Conservation (phyloP, 2,888 invertebrate genomes). For the Nebria salina region DNA sequence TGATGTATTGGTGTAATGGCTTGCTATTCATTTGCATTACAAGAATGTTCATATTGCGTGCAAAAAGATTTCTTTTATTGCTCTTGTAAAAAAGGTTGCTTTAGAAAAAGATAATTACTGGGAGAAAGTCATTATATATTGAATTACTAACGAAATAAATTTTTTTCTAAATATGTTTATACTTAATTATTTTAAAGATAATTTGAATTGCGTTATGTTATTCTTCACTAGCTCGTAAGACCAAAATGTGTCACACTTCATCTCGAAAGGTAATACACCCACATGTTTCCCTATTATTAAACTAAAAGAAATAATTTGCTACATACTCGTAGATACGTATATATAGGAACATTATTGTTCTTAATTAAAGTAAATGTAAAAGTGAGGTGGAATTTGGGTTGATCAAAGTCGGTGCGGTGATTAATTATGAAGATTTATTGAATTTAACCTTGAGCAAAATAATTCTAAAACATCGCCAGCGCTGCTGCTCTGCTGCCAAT, state of each 20-base stretch:
- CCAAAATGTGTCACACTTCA: no score
- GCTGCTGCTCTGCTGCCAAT: not conserved
- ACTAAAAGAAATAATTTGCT: not conserved
- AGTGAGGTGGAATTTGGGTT: slow-evolving; percentile 34
- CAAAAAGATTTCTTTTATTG: not conserved
- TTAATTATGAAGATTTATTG: slow-evolving; percentile 44
- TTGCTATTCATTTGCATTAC: not conserved
- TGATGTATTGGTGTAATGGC: not conserved
- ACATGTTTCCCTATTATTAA: not conserved
- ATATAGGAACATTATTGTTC: slow-evolving; percentile 2
- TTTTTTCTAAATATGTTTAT: not conserved
- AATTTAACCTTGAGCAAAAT: slow-evolving; percentile 34
- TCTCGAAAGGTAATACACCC: no score
- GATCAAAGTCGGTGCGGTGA: slow-evolving; percentile 30
- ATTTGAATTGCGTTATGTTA: no score
- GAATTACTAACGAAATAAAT: not conserved
- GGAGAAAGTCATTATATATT: not conserved
- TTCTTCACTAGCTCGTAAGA: no score
- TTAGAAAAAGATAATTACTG: not conserved
- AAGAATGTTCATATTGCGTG: not conserved
- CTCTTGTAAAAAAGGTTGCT: not conserved
- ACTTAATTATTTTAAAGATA: no score
- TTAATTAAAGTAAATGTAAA: slow-evolving; percentile 39
- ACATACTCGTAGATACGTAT: not conserved
- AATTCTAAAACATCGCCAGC: slow-evolving; percentile 22